A percentile compares a stretch with the other conserved stretches of the same genome.
Evolutionary conservation across 1,140 invertebrate genomes (phyloP).

Genomic region (Lepidurus couesii): DNA sequence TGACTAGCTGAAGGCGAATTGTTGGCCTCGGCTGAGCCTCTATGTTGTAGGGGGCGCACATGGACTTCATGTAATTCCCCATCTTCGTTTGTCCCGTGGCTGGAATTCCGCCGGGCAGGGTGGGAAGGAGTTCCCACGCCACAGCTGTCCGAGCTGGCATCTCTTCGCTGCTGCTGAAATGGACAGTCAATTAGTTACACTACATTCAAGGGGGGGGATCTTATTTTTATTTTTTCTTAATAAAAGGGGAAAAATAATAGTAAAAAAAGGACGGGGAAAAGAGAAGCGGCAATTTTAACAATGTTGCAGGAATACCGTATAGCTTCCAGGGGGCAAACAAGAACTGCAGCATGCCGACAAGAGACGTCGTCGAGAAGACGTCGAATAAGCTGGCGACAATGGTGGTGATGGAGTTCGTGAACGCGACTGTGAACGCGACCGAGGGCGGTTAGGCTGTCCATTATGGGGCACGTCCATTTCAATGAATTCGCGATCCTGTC

Average conservation of each 20-base stretch:
- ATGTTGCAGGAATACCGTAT: slow-evolving; percentile 1
- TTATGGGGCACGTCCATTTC: slow-evolving; percentile 92
- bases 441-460: slow-evolving; percentile 78
- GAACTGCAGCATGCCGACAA: slow-evolving; percentile 2
- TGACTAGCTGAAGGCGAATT: neutral
- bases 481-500: slow-evolving; percentile 91
- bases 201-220: neutral
- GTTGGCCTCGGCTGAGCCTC: slow-evolving; percentile 1
- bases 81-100: neutral
- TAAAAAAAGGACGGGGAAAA: neutral
- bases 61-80: slow-evolving; percentile 14
- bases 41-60: neutral
- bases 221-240: too few species aligned
- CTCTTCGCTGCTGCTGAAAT: slow-evolving; percentile 18
- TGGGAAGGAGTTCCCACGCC: slow-evolving; percentile 10
- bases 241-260: neutral
- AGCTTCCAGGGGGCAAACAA: slow-evolving; percentile 9
- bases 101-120: neutral
- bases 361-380: neutral
- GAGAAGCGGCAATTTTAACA: neutral
- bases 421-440: slow-evolving; percentile 43
- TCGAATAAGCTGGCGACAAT: slow-evolving; percentile 54
- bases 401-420: slow-evolving; percentile 78
- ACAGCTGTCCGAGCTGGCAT: slow-evolving; percentile 17
- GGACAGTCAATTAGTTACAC: slow-evolving; percentile 1